Evolutionary conservation across 2,113 vertebrate species (phyloP).

Genomic region (Campylorhamphus procurvoides): DNA sequence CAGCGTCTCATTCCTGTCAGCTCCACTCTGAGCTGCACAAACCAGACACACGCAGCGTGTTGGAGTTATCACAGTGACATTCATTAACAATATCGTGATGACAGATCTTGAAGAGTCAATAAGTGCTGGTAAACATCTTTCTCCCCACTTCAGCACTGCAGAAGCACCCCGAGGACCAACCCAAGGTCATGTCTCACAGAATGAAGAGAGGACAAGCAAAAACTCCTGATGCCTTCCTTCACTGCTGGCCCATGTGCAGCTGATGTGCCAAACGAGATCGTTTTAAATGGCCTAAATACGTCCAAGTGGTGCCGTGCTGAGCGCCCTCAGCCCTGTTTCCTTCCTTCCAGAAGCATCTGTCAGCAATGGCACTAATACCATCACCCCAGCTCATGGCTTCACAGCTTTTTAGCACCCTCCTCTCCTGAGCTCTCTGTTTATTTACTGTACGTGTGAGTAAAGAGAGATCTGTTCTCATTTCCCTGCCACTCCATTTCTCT

Average conservation of each 20-base stretch:
- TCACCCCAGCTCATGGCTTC: background rate
- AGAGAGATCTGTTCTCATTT: background rate
- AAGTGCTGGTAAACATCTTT: background rate
- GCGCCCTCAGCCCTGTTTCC: background rate
- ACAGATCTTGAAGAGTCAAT: background rate
- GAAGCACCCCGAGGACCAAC: background rate
- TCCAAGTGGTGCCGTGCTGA: background rate
- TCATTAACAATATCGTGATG: background rate
- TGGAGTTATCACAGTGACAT: background rate
- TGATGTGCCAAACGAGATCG: conserved; percentile 26
- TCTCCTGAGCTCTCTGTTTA: background rate
- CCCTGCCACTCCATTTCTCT: background rate
- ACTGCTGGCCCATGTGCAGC: background rate
- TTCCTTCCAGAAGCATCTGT: conserved; percentile 10
- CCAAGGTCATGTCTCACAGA: background rate
- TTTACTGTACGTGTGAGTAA: background rate
- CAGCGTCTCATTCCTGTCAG: background rate
- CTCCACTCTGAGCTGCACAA: background rate
- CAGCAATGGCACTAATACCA: background rate
- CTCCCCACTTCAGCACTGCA: background rate
- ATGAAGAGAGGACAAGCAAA: background rate
- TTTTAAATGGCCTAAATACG: conserved; percentile 7
- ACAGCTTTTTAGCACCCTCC: background rate
- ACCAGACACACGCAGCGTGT: background rate
- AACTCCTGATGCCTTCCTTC: background rate